phyloP scores from a whole-genome alignment of 2,797 vertebrate species.

The Sebastes reedi region DNA sequence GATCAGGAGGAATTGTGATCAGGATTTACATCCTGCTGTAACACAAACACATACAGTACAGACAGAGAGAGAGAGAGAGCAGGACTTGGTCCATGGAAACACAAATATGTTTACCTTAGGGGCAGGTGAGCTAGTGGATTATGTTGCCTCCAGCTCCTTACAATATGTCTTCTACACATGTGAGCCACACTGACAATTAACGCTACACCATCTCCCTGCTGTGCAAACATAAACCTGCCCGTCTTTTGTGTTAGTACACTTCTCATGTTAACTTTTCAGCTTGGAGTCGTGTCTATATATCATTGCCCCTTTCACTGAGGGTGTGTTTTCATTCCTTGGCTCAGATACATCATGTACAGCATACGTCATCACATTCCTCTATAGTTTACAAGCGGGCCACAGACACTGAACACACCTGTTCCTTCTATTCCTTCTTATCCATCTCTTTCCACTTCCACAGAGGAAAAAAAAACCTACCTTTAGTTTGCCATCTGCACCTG shows the following conservation, averaged over 20 bases:
- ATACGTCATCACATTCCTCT: conserved; percentile 48
- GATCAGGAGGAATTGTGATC: no score
- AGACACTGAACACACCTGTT: conserved; percentile 17
- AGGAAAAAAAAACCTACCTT: background rate
- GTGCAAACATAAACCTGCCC: conserved; percentile 39
- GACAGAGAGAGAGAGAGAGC: background rate
- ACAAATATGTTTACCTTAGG: conserved; percentile 62
- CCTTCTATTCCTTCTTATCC: background rate
- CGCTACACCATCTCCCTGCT: background rate
- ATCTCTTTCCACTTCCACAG: background rate
- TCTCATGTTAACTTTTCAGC: conserved; percentile 24
- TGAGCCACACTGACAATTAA: background rate
- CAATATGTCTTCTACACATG: background rate
- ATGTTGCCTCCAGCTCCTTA: conserved; percentile 19
- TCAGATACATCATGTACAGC: background rate
- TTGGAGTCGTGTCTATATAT: conserved; percentile 5
- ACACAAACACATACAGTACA: conserved; percentile 25
- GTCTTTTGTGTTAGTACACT: background rate
- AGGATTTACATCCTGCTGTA: background rate
- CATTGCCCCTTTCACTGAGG: background rate
- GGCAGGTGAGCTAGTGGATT: conserved; percentile 55
- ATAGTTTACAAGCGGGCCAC: background rate
- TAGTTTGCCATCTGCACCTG: conserved; percentile 45
- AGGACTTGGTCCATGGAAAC: conserved; percentile 4
- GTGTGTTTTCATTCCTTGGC: conserved; percentile 36